Base-by-base conservation (phyloP, 2,888 invertebrate species). In the Conops quadrifasciatus region DNA sequence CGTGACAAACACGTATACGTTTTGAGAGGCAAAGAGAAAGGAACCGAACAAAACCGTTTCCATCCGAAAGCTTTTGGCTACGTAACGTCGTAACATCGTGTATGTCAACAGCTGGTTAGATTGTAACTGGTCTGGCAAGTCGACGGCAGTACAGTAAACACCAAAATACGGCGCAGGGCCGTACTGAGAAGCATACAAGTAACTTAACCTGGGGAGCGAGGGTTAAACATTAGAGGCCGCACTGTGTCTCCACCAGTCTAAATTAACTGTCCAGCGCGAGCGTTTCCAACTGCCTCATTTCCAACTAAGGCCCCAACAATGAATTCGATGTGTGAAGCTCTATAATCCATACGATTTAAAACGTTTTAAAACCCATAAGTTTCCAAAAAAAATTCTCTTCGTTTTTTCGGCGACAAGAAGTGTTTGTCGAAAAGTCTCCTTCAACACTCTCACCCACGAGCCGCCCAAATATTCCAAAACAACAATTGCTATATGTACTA, bases 1-100 rank as follows among this genome's bases (percentile, higher is more conserved):
- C 11, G 15, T 43, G 62, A 62, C 36, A 11, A 36, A n/a, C 62
- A 36, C 36, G 36, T 4, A 36, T 36, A 7, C 36, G 36, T 36
- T n/a, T n/a, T n/a, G n/a, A n/a, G n/a, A n/a, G n/a, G n/a, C n/a
- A 47, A 63, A 63, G 47, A 45, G 43, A 63, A 47, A 63, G 47
- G 43, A 63, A 60, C 16, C 47, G 21, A 45, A 43, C 13, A 43
- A 62, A 62, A 28, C 60, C 4, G 36, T 36, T 30, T 36, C 16
- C 16, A 36, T 13, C 60, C 13, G 36, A 63, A 28, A 60, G 63
- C 47, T 63, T 63, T 63, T 24, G 2, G 9, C 47, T 19, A 26
- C 63, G 28, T 26, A 60, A 26, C 63, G 15, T 43, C 63, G 63
- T 47, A 49, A 63, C 24, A 21, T 26, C 47, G 36, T 7, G 9